phyloP scores from a whole-genome alignment of 2,113 vertebrate genomes.

The Potamarius usumacintae region DNA sequence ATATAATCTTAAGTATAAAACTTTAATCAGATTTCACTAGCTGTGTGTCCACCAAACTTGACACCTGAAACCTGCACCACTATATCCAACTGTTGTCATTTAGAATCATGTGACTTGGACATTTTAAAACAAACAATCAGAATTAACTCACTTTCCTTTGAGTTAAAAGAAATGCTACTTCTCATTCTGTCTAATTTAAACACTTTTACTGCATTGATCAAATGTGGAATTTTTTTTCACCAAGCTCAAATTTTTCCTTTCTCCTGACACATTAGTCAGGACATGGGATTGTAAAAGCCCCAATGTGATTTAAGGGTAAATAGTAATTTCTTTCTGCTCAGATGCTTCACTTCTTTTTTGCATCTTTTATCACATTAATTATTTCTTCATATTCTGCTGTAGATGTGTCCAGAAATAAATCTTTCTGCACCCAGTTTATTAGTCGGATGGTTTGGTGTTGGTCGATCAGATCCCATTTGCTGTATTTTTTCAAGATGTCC shows the following conservation, averaged over 20 bases:
- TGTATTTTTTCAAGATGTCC: constrained; percentile 16
- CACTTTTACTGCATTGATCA: not conserved
- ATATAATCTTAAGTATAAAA: not conserved
- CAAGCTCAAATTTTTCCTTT: no score
- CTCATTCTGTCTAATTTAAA: not conserved
- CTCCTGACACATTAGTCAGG: no score
- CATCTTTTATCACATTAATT: not conserved
- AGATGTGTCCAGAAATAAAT: not conserved
- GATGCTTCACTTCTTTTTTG: not conserved
- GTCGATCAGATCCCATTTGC: constrained; percentile 1
- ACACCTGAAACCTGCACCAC: no score
- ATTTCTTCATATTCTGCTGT: constrained; percentile 22
- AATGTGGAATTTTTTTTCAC: no score
- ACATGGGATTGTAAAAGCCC: no score
- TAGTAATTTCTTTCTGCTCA: not conserved
- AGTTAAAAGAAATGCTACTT: not conserved
- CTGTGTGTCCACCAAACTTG: no score
- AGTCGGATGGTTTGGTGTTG: not conserved
- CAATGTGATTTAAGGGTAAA: not conserved
- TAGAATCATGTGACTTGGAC: no score
- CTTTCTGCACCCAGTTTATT: constrained; percentile 1
- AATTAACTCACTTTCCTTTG: not conserved
- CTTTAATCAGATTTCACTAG: not conserved
- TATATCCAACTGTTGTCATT: not conserved
- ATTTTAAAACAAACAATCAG: not conserved